Base-by-base conservation (phyloP, 2,797 vertebrate species). In the Perodicticus potto region DNA sequence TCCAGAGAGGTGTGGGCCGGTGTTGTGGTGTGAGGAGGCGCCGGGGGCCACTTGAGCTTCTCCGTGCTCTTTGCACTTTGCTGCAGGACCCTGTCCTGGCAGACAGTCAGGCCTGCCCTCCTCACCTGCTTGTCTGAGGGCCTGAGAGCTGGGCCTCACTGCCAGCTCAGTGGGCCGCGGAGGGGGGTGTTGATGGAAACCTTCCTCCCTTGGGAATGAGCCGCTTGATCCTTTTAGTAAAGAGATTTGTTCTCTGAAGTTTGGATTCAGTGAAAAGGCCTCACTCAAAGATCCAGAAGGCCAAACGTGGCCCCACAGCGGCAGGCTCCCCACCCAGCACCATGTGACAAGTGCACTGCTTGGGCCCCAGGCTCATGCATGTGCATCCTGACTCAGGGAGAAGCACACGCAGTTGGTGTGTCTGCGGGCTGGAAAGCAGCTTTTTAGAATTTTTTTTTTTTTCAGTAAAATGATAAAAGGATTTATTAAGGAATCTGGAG, bases 351-450 rank as follows among this genome's bases (percentile, higher is more conserved):
- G 69, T 14, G 23, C 27, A 6, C 49, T 2, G 14, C 27, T 9
- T 1, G 65, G 43, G n/a, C 63, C 7, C 65, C 0, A 59, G 5
- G 32, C 69, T 65, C 57, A 34, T 13, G 0, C 25, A 6, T n/a
- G 29, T n/a, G 29, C 27, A 7, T 27, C 63, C 37, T 8, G 1
- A 43, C 53, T 7, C 0, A 0, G n/a, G 34, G 23, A 69, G 23
- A 34, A 9, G 10, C 14, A 6, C 37, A 2, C 1, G 1, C 3
- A 3, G 76, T 34, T 8, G n/a, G 34, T 5, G 0, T 1, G 0
- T 81, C 34, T 34, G 3, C 8, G 5, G 12, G 16, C 63, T 0
- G 22, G 32, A 91, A 45, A 29, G 45, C 32, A 5, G 45, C 57
- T 34, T 43, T 13, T 55, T 27, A 13, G 5, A 16, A 2, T 40